Evolutionary conservation across 2,113 vertebrate genomes (phyloP), one percentile per base, ranked within the genome.

Genomic region (Dipodomys merriami): DNA sequence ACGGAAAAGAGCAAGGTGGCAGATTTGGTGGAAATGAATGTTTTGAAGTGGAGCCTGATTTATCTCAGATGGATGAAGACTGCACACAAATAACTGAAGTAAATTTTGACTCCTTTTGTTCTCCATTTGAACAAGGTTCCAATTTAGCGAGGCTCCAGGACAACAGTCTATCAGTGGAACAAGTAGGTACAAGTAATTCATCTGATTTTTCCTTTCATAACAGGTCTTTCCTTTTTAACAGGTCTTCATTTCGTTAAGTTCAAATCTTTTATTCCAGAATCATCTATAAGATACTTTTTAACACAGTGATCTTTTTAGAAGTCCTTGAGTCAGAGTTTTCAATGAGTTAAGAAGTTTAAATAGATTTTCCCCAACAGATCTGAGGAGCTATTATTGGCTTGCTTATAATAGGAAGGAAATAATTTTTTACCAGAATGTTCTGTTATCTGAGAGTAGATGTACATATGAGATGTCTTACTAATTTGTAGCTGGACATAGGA

Each of bases 71-170:
- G 29, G 83, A 91, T 95, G 90, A 94, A 95, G 96, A 97, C 23
- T 95, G 46, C 69, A 95, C 93, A 18, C 97, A 97, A 67, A 93
- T 97, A 95, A 72, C 90, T 91, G 73, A 89, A 5, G 0, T 49
- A 53, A 83, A 90, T 93, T 86, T 83, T 88, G 80, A 97, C 7
- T 74, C 83, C 96, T 84, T 2, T 15, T 90, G 86, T 96, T 33
- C 72, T 96, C 69, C 82, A 5, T 35, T 68, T 49, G 90, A 97
- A 95, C 88, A 96, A 90, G 29, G 15, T 91, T 93, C 91, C 86
- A 72, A 22, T 20, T 87, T 93, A 93, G 15, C 7, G 44, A 85
- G 84, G 81, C 86, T 83, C 35, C 46, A 46, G 35, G 93, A 94
- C 35, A 74, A 94, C 74, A 68, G 39, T 79, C 85, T 95, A 83